Conservation (phyloP, 2,113 vertebrate genomes). For the Albula glossodonta region DNA sequence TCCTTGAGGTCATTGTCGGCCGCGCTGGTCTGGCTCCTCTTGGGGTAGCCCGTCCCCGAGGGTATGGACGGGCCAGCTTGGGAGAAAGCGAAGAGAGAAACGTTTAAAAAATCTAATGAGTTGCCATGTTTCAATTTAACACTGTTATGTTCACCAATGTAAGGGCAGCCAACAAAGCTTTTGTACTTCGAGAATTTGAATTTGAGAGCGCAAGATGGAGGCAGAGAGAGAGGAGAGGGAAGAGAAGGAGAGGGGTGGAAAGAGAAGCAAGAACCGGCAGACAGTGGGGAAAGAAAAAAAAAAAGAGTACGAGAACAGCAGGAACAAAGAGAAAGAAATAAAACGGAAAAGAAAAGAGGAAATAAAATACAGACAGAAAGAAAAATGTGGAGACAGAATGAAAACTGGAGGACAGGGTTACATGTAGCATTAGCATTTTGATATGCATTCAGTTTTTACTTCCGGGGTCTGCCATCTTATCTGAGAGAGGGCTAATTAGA, state of each 20-base stretch:
- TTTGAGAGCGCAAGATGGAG: no score
- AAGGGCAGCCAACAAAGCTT: no score
- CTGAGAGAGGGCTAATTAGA: no score
- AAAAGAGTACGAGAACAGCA: not conserved
- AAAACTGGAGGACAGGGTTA: no score
- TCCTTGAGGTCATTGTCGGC: constrained; percentile 83
- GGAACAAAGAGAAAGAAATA: not conserved
- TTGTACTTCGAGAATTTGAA: no score
- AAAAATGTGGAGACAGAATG: no score
- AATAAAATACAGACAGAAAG: no score
- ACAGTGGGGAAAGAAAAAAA: not conserved
- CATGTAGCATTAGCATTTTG: no score
- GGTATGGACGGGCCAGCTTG: constrained; percentile 84
- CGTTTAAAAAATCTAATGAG: not conserved
- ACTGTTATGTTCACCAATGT: no score
- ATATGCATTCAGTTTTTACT: no score
- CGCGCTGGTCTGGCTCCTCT: constrained; percentile 87
- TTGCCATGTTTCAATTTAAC: no score
- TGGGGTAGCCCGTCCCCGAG: constrained; percentile 82
- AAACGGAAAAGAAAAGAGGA: not conserved
- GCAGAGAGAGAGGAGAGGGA: not conserved
- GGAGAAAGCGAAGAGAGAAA: constrained; percentile 2
- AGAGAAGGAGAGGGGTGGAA: not conserved
- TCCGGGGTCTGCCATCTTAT: no score
- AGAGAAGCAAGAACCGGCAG: not conserved